A percentile compares a stretch with the other conserved stretches of the same genome.
Conservation (phyloP, 2,888 invertebrate genomes). For the Geotrupes spiniger region DNA sequence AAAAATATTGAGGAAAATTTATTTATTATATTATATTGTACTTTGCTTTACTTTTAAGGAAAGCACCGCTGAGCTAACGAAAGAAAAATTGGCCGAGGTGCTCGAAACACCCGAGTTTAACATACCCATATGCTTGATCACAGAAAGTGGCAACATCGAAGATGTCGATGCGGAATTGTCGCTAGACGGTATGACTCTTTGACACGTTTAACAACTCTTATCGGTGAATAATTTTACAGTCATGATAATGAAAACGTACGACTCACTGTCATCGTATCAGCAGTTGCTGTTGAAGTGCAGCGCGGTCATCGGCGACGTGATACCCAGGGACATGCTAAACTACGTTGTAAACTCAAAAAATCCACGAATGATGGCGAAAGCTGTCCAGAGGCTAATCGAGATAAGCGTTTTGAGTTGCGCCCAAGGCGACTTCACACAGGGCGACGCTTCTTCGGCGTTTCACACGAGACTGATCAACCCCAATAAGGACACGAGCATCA, state of each 20-base stretch:
- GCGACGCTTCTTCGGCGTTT: slow-evolving; percentile 40
- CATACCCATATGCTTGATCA: slow-evolving; percentile 50
- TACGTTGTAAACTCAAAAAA: slow-evolving; percentile 55
- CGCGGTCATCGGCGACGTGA: slow-evolving; percentile 62
- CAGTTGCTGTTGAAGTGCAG: slow-evolving; percentile 64
- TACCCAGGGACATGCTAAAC: slow-evolving; percentile 59
- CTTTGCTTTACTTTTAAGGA: slow-evolving; percentile 11
- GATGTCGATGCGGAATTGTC: slow-evolving; percentile 56
- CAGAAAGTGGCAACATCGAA: slow-evolving; percentile 52
- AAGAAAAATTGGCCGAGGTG: slow-evolving; percentile 6
- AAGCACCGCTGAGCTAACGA: slow-evolving; percentile 17
- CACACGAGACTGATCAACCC: slow-evolving; percentile 41
- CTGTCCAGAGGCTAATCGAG: slow-evolving; percentile 59
- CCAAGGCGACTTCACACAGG: slow-evolving; percentile 58
- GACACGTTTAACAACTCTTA: neutral
- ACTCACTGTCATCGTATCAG: slow-evolving; percentile 62
- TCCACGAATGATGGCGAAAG: slow-evolving; percentile 54
- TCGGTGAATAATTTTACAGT: slow-evolving; percentile 54
- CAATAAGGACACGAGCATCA: slow-evolving; percentile 38
- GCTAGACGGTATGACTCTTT: slow-evolving; percentile 53
- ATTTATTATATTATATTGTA: too few species aligned
- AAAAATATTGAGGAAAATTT: neutral
- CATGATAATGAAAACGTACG: slow-evolving; percentile 62
- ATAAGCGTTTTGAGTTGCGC: slow-evolving; percentile 61
- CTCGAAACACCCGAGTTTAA: neutral